Base-by-base conservation (phyloP, 2,113 vertebrate genomes). In the Gymnobelideus leadbeateri region DNA sequence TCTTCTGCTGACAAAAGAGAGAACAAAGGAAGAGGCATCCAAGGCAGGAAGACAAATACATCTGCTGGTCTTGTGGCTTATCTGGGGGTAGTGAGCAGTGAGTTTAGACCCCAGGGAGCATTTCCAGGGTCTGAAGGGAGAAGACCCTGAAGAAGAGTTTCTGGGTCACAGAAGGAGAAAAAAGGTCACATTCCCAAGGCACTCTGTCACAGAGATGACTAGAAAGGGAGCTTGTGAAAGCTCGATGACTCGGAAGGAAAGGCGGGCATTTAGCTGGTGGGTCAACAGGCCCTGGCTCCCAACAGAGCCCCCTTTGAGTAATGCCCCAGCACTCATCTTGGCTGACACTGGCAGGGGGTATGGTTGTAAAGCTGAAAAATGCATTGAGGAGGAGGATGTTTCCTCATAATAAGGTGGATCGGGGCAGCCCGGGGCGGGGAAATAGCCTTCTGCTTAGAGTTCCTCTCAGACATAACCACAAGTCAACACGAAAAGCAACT, bases 161-260 rank as follows among this genome's bases (percentile, higher is more conserved):
- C 68, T 84, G 68, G 68, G 68, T 84, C 68, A 43, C 7, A 84
- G 68, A 84, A 84, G 19, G 68, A 90, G 26, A 47, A 90, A 90
- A 50, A 51, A 50, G 89, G 89, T 90, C 49, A 47, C 89, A 47
- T 90, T 90, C 89, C 89, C 89, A 90, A 90, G 89, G 89, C 89
- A 49, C 47, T 90, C 89, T 49, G 49, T 90, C 89, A 90, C 89
- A 50, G 46, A 43, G 89, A 90, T 47, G 89, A 90, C 46, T 47
- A 51, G 89, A 90, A 50, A 90, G 47, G 49, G 14, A 51, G 26
- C 46, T 51, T 90, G 89, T 90, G 89, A 90, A 90, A 49, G 49
- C 28, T 51, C 25, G 5, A 9, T 90, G 89, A 90, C 25, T 90
- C 89, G 28, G 89, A 90, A 90, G 89, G 46, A 90, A 90, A 90